Evolutionary conservation across 2,797 vertebrate genomes (phyloP).

Genomic region (Melanotaenia maccullochi): DNA sequence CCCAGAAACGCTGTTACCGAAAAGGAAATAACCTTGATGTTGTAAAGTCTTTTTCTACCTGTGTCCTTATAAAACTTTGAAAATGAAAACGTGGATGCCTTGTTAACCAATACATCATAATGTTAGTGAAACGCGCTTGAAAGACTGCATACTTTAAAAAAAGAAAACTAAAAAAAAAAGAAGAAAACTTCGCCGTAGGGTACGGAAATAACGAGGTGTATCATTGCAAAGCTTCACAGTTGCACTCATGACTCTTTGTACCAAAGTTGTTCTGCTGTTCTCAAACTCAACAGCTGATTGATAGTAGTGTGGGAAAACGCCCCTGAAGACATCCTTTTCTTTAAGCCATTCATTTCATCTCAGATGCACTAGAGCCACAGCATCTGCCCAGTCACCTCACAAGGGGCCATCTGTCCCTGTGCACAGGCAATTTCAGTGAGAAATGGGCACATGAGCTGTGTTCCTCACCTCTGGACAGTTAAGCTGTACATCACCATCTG

Average conservation of each 20-base stretch:
- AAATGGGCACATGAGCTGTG: constrained; percentile 38
- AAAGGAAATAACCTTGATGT: not conserved
- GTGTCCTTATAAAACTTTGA: not conserved
- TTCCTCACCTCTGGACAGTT: constrained; percentile 60
- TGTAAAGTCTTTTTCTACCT: not conserved
- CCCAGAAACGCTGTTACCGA: not conserved
- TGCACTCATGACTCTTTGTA: constrained; percentile 23
- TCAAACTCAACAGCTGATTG: constrained; percentile 59
- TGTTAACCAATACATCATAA: too few species aligned
- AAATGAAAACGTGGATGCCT: not conserved
- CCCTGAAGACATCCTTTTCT: constrained; percentile 24
- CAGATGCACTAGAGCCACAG: constrained; percentile 22
- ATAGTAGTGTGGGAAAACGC: not conserved
- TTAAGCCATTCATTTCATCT: constrained; percentile 41
- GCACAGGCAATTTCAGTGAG: constrained; percentile 50
- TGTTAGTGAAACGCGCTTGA: not conserved
- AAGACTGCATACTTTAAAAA: not conserved
- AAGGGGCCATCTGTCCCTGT: constrained; percentile 51
- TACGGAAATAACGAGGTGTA: not conserved
- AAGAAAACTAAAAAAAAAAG: too few species aligned
- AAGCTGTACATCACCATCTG: constrained; percentile 56
- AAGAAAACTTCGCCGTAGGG: not conserved
- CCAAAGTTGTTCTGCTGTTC: constrained; percentile 59
- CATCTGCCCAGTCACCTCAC: constrained; percentile 57
- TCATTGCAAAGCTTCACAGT: constrained; percentile 1